Base-by-base conservation (phyloP, 2,888 invertebrate species). In the Barypeithes pellucidus region DNA sequence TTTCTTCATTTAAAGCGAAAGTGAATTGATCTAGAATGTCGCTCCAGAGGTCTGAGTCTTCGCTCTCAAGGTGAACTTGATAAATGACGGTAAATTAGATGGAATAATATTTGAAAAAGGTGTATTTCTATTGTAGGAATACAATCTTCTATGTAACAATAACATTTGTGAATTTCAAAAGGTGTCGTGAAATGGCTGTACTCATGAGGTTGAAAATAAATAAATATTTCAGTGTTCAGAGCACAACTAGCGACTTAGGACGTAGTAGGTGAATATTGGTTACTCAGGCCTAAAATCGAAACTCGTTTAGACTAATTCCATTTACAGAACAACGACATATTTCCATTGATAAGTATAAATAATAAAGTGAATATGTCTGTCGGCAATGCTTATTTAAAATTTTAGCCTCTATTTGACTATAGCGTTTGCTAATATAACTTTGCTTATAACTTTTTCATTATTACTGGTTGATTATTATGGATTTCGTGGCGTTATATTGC, bases 291-390 rank as follows among this genome's bases (percentile, higher is more conserved):
- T 86, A 86, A 80, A 83, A 85, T 85, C 84, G 86, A 85, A 86
- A 86, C 85, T 85, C 83, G 82, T 85, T 83, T 86, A 86, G 86
- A 85, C 85, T 86, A 86, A 86, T 85, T 85, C 84, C 83, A 86
- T 82, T 81, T 85, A 86, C 85, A 86, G 86, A 86, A 86, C 86
- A 86, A 86, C 86, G 86, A 86, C 85, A 85, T 85, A 85, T 85
- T 82, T 84, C 82, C 82, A 84, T n/a, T 85, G 83, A 85, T 83
- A 81, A 76, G 75, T 76, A 77, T 80, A 79, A 76, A 76, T 73
- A 73, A 24, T 57, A 71, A 66, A 71, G 52, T 59, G 62, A 73
- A 83, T 81, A 84, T 85, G 83, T 85, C 84, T 85, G 84, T 85
- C 84, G 67, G 61, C 72, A 76, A 71, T 83, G 84, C 85, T 85